These are phyloP conservation scores for Drosophila pachea DNA, from an alignment of 1,140 invertebrate species.

Conservation along the genomic window DNA sequence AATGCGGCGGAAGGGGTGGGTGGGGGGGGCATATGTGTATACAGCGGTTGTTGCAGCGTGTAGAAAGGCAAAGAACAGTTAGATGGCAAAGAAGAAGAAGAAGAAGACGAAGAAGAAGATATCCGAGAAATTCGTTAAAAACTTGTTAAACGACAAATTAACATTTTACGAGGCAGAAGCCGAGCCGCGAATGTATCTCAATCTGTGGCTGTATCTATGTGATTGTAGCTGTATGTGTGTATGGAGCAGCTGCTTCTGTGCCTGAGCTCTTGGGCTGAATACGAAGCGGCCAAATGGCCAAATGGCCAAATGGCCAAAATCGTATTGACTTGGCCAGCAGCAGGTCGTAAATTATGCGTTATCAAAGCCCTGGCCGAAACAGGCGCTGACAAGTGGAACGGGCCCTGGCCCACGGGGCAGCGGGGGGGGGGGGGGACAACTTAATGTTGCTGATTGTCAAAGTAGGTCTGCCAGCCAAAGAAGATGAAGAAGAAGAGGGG, in stretches of 20 bases:
- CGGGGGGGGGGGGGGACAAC: background rate
- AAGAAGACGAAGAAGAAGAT: conserved; percentile 5
- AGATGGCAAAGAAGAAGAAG: conserved; percentile 39
- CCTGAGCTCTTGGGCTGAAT: background rate
- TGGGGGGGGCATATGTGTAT: background rate
- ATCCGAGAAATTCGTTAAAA: conserved; percentile 25
- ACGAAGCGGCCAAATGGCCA: background rate
- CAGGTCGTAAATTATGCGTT: conserved; percentile 55
- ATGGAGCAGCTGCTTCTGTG: conserved; percentile 25
- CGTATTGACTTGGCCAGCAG: conserved; percentile 53
- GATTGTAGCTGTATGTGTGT: conserved; percentile 11
- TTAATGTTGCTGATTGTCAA: background rate
- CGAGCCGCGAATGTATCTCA: conserved; percentile 28
- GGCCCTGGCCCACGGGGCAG: background rate
- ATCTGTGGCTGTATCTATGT: conserved; percentile 8
- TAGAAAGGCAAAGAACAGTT: conserved; percentile 76
- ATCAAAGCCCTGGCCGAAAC: conserved; percentile 27
- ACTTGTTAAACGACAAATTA: conserved; percentile 56
- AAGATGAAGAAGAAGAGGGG: background rate
- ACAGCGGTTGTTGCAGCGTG: conserved; percentile 6
- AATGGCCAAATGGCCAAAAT: conserved; percentile 20
- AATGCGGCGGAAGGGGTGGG: background rate
- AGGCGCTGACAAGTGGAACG: background rate
- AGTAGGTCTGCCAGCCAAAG: conserved; percentile 10
- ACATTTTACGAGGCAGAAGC: conserved; percentile 57